Conservation (phyloP, 2,888 invertebrate species). For the Stenodema calcarata region DNA sequence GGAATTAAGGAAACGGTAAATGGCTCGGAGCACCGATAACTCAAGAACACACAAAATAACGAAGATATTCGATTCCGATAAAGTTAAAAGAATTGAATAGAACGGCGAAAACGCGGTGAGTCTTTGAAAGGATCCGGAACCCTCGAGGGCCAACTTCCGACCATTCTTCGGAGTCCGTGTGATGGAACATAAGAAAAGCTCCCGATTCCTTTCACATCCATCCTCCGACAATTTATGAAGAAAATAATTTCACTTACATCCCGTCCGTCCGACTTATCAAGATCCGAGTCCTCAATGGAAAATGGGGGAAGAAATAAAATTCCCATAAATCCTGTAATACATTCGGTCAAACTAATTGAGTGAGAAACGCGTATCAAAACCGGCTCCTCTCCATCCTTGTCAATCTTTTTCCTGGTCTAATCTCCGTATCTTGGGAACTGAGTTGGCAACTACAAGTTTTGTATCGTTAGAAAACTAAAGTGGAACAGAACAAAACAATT, state of each 20-base stretch:
- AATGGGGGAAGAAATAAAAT: slow-evolving; percentile 31
- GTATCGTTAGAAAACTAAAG: slow-evolving; percentile 1
- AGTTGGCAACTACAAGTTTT: background rate
- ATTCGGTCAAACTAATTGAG: slow-evolving; percentile 10
- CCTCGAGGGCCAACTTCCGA: slow-evolving; percentile 18
- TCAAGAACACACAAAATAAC: slow-evolving; percentile 33
- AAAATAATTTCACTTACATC: slow-evolving; percentile 35
- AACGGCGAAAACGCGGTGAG: slow-evolving; percentile 21
- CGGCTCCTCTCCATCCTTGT: background rate
- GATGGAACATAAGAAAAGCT: slow-evolving; percentile 34
- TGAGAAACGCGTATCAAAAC: slow-evolving; percentile 39
- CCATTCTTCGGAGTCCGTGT: slow-evolving; percentile 33
- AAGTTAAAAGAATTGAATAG: slow-evolving; percentile 37
- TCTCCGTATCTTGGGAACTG: slow-evolving; percentile 21
- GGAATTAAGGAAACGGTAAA: background rate
- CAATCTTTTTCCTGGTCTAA: background rate
- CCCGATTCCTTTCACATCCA: slow-evolving; percentile 9
- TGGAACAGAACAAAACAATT: background rate
- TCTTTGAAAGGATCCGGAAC: background rate
- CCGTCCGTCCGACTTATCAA: slow-evolving; percentile 6
- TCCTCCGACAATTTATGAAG: slow-evolving; percentile 27
- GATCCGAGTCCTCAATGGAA: slow-evolving; percentile 12
- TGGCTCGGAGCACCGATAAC: slow-evolving; percentile 13
- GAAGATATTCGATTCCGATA: slow-evolving; percentile 3
- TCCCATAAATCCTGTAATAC: slow-evolving; percentile 34